Evolutionary conservation across 2,888 invertebrate species (phyloP), one percentile per base, ranked within the genome.

Genomic region (Melanargia galathea): DNA sequence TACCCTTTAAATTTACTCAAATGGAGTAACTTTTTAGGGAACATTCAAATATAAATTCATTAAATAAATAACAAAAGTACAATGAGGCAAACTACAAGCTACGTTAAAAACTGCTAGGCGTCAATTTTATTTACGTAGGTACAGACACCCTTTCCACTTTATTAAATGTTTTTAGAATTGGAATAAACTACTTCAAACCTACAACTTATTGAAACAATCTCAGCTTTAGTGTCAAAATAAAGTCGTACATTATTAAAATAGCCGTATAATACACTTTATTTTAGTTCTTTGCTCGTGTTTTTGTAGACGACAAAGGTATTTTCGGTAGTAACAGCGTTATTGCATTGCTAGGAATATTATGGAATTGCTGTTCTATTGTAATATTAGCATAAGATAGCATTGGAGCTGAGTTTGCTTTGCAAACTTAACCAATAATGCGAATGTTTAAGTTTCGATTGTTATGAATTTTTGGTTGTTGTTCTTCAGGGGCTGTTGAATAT

Each of bases 211-310:
- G 13, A 35, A 20, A 35, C 20, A 13, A 35, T 52, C 30, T 22
- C 22, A 49, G 30, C 24, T 38, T 38, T 55, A 60, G 40, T 55
- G 54, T 63, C 48, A 63, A 63, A 63, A 63, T 63, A 63, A 60
- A 54, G 54, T 48, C 35, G n/a, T 60, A 55, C 20, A 48, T 63
- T 63, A 60, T 59, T 26, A 48, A 45, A 57, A 45, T 45, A 8
- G 20, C 57, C 8, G 30, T 33, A 5, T 57, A 46, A 10, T 57
- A 45, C 57, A 22, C 11, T 33, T 57, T 57, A 52, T 35, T 33
- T 30, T 18, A 33, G 18, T 33, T 45, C 45, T 30, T 20, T 45
- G 45, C 26, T 30, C 57, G n/a, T 45, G 57, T 57, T 57, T 40
- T 57, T 45, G 57, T 46, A 45, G 57, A 57, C 57, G 45, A 57